Conservation (phyloP, 2,888 invertebrate species). For the Perizoma affinitatum region DNA sequence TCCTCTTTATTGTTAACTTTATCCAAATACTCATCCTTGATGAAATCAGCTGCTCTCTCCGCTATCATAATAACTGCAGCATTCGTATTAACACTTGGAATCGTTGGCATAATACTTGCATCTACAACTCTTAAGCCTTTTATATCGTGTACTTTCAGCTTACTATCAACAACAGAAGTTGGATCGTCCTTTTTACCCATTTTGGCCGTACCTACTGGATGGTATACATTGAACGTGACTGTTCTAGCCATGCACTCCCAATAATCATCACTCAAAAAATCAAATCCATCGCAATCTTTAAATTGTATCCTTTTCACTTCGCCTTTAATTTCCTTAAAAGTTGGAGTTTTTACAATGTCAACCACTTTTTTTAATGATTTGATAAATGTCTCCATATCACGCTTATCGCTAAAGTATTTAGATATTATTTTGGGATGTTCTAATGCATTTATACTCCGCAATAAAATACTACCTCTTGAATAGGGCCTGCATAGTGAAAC, state of each 20-base stretch:
- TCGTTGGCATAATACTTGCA: constrained; percentile 76
- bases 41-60: constrained; percentile 72
- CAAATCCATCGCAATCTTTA: constrained; percentile 60
- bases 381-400: constrained; percentile 65
- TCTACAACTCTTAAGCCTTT: constrained; percentile 66
- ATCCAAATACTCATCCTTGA: constrained; percentile 58
- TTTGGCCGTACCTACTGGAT: constrained; percentile 74
- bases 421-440: constrained; percentile 69
- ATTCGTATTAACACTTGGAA: constrained; percentile 73
- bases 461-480: constrained; percentile 64
- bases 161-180: constrained; percentile 63
- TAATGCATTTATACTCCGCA: constrained; percentile 56
- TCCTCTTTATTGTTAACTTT: constrained; percentile 53
- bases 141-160: constrained; percentile 60
- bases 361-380: constrained; percentile 60
- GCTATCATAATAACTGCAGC: constrained; percentile 77
- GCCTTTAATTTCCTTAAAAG: constrained; percentile 60
- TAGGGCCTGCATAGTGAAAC: constrained; percentile 69
- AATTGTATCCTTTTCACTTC: constrained; percentile 63
- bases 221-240: constrained; percentile 72
- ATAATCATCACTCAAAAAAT: constrained; percentile 63
- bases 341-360: constrained; percentile 63
- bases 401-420: constrained; percentile 67
- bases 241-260: constrained; percentile 77
- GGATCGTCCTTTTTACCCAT: constrained; percentile 64